phyloP scores from a whole-genome alignment of 2,888 invertebrate genomes.

The Lacanobia wlatinum region DNA sequence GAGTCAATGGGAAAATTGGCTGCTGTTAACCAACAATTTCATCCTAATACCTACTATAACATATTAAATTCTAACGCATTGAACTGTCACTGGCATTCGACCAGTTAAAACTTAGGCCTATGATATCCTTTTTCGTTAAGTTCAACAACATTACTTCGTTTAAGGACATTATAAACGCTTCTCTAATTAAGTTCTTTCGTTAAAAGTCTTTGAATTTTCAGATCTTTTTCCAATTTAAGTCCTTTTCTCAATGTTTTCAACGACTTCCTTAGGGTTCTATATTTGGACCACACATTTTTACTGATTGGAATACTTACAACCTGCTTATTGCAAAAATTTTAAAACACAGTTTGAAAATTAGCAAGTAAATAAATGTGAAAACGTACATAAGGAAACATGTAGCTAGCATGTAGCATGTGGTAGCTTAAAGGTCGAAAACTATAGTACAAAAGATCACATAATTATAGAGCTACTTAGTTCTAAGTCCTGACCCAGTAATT shows the following conservation, averaged over 20 bases:
- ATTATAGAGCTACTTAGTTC: neutral
- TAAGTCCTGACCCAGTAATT: conserved; percentile 15
- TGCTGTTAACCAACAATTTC: neutral
- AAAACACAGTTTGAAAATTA: neutral
- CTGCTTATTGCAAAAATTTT: neutral
- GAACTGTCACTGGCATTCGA: neutral
- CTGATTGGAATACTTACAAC: neutral
- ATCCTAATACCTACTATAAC: too few relatives aligned
- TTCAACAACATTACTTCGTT: neutral
- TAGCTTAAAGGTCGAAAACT: neutral
- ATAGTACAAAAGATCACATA: neutral
- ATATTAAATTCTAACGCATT: neutral
- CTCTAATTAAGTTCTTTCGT: neutral
- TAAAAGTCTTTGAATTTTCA: neutral
- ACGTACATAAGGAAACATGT: too few relatives aligned
- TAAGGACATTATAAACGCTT: neutral
- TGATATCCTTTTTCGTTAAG: neutral
- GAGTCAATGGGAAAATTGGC: conserved; percentile 14
- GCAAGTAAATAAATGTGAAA: neutral
- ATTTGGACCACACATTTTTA: conserved; percentile 1
- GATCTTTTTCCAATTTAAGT: neutral
- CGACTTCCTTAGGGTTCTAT: neutral
- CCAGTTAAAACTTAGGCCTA: neutral
- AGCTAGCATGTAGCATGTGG: too few relatives aligned
- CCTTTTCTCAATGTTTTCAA: neutral